A percentile compares a stretch with the other conserved stretches of the same genome.
These are phyloP conservation scores for Salpingus planirostris DNA, from an alignment of 2,888 invertebrate species.

Conservation along the genomic window DNA sequence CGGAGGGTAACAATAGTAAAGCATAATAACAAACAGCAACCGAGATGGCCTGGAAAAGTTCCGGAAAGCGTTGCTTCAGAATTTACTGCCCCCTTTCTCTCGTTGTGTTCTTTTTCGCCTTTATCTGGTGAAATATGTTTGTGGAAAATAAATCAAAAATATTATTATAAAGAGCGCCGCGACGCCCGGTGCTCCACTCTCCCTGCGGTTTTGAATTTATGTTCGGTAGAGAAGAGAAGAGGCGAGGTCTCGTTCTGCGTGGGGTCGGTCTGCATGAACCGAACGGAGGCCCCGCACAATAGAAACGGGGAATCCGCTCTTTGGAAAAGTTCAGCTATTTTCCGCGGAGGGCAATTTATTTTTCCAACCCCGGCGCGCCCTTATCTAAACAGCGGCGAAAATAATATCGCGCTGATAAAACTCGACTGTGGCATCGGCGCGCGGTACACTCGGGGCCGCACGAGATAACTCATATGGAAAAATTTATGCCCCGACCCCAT, in stretches of 20 bases:
- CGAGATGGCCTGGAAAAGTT: no score
- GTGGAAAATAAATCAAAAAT: slow-evolving; percentile 24
- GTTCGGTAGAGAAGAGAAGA: slow-evolving; percentile 10
- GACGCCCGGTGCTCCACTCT: no score
- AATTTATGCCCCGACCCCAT: slow-evolving; percentile 25
- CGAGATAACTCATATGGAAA: slow-evolving; percentile 33
- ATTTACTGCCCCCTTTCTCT: no score
- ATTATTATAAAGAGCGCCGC: slow-evolving; percentile 17
- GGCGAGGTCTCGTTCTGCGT: no score
- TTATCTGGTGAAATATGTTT: slow-evolving; percentile 23
- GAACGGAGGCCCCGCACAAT: slow-evolving; percentile 31
- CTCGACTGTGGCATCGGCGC: slow-evolving; percentile 37
- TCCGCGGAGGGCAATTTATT: slow-evolving; percentile 45
- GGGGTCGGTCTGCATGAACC: slow-evolving; percentile 1
- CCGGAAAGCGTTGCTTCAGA: no score
- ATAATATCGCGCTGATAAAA: slow-evolving; percentile 44
- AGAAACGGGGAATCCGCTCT: slow-evolving; percentile 38
- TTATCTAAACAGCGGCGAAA: slow-evolving; percentile 46
- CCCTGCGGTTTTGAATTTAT: no score
- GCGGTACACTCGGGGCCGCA: slow-evolving; percentile 33
- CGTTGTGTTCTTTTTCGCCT: slow-evolving; percentile 14
- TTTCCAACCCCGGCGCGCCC: slow-evolving; percentile 42
- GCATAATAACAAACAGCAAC: no score
- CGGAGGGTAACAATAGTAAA: no score
- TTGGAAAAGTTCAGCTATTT: slow-evolving; percentile 43